phyloP scores from a whole-genome alignment of 2,888 invertebrate genomes.

The Diadromus collaris region DNA sequence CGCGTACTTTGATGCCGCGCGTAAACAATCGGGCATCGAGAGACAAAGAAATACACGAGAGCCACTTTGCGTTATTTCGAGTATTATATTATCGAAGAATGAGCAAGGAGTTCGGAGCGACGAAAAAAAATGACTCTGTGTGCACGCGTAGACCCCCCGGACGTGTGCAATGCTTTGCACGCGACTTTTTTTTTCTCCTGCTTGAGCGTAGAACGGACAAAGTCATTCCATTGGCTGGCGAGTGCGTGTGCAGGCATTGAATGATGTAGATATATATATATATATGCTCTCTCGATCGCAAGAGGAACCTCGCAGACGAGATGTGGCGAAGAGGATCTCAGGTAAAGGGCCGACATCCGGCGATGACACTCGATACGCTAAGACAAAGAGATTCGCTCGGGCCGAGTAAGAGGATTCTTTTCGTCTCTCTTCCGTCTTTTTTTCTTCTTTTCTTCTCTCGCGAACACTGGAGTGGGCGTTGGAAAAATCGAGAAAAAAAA shows the following conservation, averaged over 20 bases:
- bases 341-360: constrained; percentile 56
- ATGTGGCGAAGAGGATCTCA: constrained; percentile 33
- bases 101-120: neutral
- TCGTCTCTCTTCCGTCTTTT: constrained; percentile 23
- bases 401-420: constrained; percentile 32
- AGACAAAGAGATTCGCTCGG: constrained; percentile 52
- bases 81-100: constrained; percentile 37
- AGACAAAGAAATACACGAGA: constrained; percentile 25
- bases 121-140: neutral
- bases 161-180: constrained; percentile 24
- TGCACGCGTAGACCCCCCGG: constrained; percentile 12
- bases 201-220: constrained; percentile 25
- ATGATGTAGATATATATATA: neutral
- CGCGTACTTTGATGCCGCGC: neutral
- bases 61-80: constrained; percentile 7
- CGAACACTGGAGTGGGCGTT: constrained; percentile 50
- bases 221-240: constrained; percentile 22
- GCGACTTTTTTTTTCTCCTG: constrained; percentile 19
- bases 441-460: constrained; percentile 12
- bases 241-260: neutral
- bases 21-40: constrained; percentile 20
- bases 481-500: constrained; percentile 30
- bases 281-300: neutral
- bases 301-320: constrained; percentile 29
- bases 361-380: constrained; percentile 60